Conservation (phyloP, 2,888 invertebrate genomes). For the Petrolisthes cinctipes region DNA sequence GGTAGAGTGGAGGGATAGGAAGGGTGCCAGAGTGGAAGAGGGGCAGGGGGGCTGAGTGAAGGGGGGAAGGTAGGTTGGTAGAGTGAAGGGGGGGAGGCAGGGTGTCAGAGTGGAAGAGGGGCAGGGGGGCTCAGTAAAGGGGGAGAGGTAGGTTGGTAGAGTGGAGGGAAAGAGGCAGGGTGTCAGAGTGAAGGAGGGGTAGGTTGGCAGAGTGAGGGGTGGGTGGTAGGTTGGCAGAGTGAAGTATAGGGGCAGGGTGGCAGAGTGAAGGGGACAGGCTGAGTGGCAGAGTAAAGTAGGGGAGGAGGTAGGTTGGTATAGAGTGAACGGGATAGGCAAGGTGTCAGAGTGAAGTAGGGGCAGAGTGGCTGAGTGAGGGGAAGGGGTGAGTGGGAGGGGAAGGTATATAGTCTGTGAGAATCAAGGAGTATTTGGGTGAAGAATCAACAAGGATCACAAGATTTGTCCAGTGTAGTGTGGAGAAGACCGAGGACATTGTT, state of each 20-base stretch:
- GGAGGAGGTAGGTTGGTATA: neutral
- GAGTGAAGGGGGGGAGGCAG: neutral
- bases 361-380: neutral
- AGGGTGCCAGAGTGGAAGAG: neutral
- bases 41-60: neutral
- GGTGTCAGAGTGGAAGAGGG: neutral
- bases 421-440: neutral
- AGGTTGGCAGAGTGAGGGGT: neutral
- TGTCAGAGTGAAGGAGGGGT: neutral
- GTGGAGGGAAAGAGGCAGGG: neutral
- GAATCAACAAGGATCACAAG: neutral
- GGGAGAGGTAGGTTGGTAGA: neutral
- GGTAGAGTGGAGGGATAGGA: neutral
- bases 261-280: neutral
- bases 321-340: neutral
- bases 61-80: neutral
- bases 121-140: neutral
- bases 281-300: neutral
- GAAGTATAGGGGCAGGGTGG: neutral
- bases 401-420: neutral
- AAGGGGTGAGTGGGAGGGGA: neutral
- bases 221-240: neutral
- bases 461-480: neutral
- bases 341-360: neutral
- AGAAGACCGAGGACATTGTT: slow-evolving; percentile 19